Conservation (phyloP, 2,888 invertebrate genomes). For the Tenthredo scrophulariae region DNA sequence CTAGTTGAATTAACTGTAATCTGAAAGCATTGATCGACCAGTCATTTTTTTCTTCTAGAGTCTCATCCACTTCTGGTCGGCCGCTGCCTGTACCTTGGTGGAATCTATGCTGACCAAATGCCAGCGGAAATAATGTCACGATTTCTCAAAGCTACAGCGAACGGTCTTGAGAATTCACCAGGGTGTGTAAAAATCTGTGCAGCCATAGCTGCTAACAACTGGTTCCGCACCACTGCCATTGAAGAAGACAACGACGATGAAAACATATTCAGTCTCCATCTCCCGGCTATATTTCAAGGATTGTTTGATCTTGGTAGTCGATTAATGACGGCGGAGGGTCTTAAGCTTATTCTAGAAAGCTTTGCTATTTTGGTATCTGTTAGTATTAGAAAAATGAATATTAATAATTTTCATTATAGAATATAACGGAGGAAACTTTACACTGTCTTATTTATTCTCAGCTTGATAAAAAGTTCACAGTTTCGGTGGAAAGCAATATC, state of each 20-base stretch:
- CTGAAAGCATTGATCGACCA: neutral
- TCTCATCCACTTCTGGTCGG: slow-evolving; percentile 78
- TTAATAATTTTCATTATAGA: neutral
- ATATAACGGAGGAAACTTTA: neutral
- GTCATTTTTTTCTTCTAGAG: slow-evolving; percentile 57
- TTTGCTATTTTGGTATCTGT: neutral
- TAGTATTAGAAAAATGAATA: neutral
- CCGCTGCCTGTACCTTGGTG: slow-evolving; percentile 79
- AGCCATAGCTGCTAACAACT: slow-evolving; percentile 74
- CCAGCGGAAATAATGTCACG: slow-evolving; percentile 69
- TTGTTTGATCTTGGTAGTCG: neutral
- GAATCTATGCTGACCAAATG: slow-evolving; percentile 77
- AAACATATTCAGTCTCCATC: neutral
- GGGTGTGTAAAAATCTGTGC: slow-evolving; percentile 78
- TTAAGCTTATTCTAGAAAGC: neutral
- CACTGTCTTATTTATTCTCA: slow-evolving; percentile 62
- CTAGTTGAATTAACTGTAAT: neutral
- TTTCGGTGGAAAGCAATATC: slow-evolving; percentile 80
- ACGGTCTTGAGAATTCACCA: slow-evolving; percentile 76
- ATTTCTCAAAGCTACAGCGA: slow-evolving; percentile 78
- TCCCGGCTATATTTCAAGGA: neutral
- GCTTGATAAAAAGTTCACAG: slow-evolving; percentile 82
- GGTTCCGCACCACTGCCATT: slow-evolving; percentile 62
- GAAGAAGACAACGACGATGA: neutral
- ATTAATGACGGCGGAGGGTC: neutral